phyloP scores from a whole-genome alignment of 2,888 invertebrate species.

The Lasiommata megera region DNA sequence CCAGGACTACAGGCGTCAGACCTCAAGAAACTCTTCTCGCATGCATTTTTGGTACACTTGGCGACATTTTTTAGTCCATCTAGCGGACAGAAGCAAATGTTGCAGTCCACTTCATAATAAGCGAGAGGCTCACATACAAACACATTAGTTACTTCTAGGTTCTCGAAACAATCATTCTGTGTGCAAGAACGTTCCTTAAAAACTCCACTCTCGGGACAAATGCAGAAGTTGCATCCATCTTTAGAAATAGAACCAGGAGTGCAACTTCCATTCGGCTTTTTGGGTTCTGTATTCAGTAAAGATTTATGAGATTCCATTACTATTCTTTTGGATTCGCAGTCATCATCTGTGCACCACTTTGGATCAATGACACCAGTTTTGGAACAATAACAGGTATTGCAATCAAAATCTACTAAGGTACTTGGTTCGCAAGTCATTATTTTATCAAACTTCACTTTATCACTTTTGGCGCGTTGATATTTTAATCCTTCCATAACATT shows the following conservation, averaged over 20 bases:
- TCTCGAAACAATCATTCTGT: constrained; percentile 50
- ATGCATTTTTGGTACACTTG: constrained; percentile 68
- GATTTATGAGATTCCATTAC: constrained; percentile 45
- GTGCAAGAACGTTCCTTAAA: constrained; percentile 56
- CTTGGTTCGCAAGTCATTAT: constrained; percentile 57
- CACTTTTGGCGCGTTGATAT: constrained; percentile 22
- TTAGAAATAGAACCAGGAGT: constrained; percentile 57
- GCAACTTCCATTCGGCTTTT: constrained; percentile 43
- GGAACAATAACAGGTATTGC: constrained; percentile 69
- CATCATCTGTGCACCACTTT: constrained; percentile 71
- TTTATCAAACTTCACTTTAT: constrained; percentile 39
- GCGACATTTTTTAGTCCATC: constrained; percentile 65
- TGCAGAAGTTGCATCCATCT: constrained; percentile 68
- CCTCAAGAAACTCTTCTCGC: constrained; percentile 58
- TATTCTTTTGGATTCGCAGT: constrained; percentile 55
- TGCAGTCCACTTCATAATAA: constrained; percentile 69
- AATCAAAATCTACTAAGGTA: constrained; percentile 63
- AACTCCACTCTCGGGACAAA: constrained; percentile 59
- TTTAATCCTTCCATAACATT: constrained; percentile 35
- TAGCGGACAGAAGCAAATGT: constrained; percentile 61
- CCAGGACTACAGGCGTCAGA: constrained; percentile 57
- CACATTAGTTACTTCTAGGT: constrained; percentile 31
- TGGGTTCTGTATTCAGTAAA: background rate
- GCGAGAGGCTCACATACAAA: constrained; percentile 60
- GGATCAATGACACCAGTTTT: constrained; percentile 61